phyloP scores from a whole-genome alignment of 1,140 invertebrate genomes.

The Teleopsis dalmanni region DNA sequence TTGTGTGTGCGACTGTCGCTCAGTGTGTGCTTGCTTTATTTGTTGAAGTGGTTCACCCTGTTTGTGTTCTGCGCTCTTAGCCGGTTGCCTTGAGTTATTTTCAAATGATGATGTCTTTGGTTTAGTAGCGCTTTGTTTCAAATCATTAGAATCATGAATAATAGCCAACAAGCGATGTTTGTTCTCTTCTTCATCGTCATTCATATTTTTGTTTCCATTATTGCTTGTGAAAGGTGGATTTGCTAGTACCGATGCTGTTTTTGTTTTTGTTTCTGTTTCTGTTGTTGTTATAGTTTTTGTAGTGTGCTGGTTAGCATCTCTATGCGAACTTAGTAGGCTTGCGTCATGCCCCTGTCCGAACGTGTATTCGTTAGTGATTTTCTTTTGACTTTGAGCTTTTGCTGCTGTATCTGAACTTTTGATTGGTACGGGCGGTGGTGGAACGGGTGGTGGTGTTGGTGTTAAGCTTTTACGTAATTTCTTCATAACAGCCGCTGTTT shows the following conservation, averaged over 20 bases:
- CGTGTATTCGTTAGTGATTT: slow-evolving; percentile 1
- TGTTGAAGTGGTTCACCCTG: background rate
- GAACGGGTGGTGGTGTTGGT: slow-evolving; percentile 22
- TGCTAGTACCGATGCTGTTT: slow-evolving; percentile 4
- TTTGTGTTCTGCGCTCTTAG: slow-evolving; percentile 4
- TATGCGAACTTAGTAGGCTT: slow-evolving; percentile 33
- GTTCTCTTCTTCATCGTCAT: slow-evolving; percentile 17
- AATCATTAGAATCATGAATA: slow-evolving; percentile 43
- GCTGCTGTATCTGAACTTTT: slow-evolving; percentile 35
- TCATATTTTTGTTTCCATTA: no score
- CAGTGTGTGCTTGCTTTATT: slow-evolving; percentile 3
- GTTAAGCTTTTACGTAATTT: slow-evolving; percentile 41
- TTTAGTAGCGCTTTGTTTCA: slow-evolving; percentile 6
- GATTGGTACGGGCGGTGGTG: slow-evolving; percentile 33
- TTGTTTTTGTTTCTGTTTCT: background rate
- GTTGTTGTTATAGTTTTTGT: background rate
- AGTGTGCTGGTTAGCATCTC: slow-evolving; percentile 21
- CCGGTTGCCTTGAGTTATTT: slow-evolving; percentile 35
- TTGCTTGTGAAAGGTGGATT: background rate
- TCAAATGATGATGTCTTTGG: slow-evolving; percentile 33
- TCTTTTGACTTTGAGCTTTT: slow-evolving; percentile 24
- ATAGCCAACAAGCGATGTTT: slow-evolving; percentile 49
- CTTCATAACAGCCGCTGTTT: slow-evolving; percentile 35
- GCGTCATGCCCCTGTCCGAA: slow-evolving; percentile 14
- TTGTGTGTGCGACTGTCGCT: slow-evolving; percentile 8